phyloP scores from a whole-genome alignment of 2,888 invertebrate species.

The Meloe dianella region DNA sequence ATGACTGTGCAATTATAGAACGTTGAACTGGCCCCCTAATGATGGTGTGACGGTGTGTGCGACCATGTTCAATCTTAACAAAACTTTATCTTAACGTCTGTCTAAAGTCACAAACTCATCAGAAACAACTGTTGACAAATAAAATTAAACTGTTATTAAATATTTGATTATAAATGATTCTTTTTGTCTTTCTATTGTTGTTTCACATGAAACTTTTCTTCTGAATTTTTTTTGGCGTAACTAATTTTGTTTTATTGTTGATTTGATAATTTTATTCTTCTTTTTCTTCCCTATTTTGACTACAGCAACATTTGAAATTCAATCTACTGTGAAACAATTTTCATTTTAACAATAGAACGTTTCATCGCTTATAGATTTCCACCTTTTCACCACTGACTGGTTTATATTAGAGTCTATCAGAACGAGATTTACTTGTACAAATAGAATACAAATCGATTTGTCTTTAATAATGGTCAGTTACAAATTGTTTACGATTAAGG shows the following conservation, averaged over 20 bases:
- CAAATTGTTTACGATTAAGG: not conserved
- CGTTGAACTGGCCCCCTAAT: slow-evolving; percentile 3
- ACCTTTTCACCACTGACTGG: not conserved
- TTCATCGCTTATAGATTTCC: not conserved
- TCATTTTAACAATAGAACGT: not conserved
- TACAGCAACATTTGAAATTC: not conserved
- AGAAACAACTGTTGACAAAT: not conserved
- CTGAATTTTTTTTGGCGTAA: not conserved
- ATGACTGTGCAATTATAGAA: not conserved
- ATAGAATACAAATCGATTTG: not conserved
- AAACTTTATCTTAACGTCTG: not conserved
- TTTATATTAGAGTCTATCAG: not conserved
- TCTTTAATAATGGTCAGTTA: not conserved
- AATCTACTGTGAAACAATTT: not conserved
- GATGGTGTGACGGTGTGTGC: not conserved
- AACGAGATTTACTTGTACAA: not conserved
- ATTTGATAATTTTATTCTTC: not conserved
- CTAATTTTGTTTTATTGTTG: not conserved
- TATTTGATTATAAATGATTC: not conserved
- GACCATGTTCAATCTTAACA: not conserved
- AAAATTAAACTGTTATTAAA: slow-evolving; percentile 4
- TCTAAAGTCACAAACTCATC: no score
- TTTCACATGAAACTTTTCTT: no score
- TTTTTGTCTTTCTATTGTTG: not conserved
- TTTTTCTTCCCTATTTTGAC: not conserved